Evolutionary conservation across 2,797 vertebrate genomes (phyloP), one percentile per base, ranked within the genome.

Genomic region (Petrocephalus sullivani): DNA sequence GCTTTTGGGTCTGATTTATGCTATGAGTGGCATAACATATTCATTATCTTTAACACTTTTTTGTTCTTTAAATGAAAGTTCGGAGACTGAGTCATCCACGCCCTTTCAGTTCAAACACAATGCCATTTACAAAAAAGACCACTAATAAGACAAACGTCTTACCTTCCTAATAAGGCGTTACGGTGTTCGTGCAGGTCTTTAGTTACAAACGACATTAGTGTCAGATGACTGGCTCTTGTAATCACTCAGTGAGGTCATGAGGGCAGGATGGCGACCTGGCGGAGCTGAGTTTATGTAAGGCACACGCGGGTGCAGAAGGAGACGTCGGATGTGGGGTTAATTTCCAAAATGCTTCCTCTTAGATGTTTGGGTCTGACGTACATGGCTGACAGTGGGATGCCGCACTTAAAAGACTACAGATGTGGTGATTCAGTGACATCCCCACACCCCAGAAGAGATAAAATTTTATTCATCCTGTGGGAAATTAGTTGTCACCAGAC

Each of bases 401-500:
- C 83, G 6, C 23, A 54, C 23, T 85, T 85, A 54, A 54, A 85
- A 85, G 61, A 58, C 51, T 57, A 54, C 83, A 85, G 83, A 85
- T 33, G 83, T 85, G 23, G 54, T 56, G 33, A 85, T 57, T 57
- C 16, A 28, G 83, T 57, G 21, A 58, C 83, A 56, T 28, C 54
- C 83, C 54, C 83, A 53, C n/a, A 84, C 46, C 51, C 81, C 49
- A 3, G 61, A 67, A 67, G 61, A 67, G 61, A 67, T 67, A 67
- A 67, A 67, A 67, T 28, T 67, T 67, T 33, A 67, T 67, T 67
- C 23, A 33, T 67, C 61, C 61, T 67, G 61, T 28, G 10, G 61
- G 61, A 67, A 67, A 67, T 33, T 67, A 67, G 61, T 10, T 67
- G 3, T 64, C 61, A 28, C 1, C 23, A 23, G 28, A 3, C 23